Percentiles rank a stretch among this genome's conserved stretches.
phyloP scores from a whole-genome alignment of 2,888 invertebrate species.

The Patella caerulea region DNA sequence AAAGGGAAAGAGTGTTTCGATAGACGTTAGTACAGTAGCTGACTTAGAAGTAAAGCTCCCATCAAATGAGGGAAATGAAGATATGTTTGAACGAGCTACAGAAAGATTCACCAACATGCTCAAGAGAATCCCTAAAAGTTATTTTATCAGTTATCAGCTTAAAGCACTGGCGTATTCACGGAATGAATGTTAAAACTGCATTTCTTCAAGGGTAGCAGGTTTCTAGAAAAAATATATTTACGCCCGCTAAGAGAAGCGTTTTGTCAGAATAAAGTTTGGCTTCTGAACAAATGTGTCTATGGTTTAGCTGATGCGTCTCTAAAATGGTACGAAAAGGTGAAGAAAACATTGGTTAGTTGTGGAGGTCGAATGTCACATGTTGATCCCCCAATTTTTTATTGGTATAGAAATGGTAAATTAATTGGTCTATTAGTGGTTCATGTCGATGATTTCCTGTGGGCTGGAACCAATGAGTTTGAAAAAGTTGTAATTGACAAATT shows the following conservation, averaged over 20 bases:
- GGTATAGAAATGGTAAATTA: neutral
- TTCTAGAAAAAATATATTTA: too few species aligned
- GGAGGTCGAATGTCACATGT: slow-evolving; percentile 3
- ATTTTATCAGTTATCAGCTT: slow-evolving; percentile 5
- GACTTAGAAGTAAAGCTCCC: too few species aligned
- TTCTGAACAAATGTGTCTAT: neutral
- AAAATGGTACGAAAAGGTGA: slow-evolving; percentile 18
- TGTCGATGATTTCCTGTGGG: slow-evolving; percentile 24
- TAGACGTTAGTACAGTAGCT: too few species aligned
- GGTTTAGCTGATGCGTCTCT: slow-evolving; percentile 25
- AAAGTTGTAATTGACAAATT: neutral
- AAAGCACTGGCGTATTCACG: slow-evolving; percentile 8
- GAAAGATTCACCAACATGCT: slow-evolving; percentile 23
- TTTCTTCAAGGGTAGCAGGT: slow-evolving; percentile 22
- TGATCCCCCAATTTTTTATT: slow-evolving; percentile 23
- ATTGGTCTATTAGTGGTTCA: slow-evolving; percentile 21
- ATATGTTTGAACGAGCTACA: too few species aligned
- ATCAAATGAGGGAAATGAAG: too few species aligned
- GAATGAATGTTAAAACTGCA: slow-evolving; percentile 22
- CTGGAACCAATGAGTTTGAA: slow-evolving; percentile 19
- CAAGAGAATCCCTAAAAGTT: slow-evolving; percentile 15
- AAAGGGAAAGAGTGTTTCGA: too few species aligned
- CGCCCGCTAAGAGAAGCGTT: too few species aligned
- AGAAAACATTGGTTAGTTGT: neutral
- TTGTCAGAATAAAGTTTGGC: too few species aligned